These are phyloP conservation scores for Galerucella nymphaeae DNA, from an alignment of 2,888 invertebrate species.

Conservation along the genomic window DNA sequence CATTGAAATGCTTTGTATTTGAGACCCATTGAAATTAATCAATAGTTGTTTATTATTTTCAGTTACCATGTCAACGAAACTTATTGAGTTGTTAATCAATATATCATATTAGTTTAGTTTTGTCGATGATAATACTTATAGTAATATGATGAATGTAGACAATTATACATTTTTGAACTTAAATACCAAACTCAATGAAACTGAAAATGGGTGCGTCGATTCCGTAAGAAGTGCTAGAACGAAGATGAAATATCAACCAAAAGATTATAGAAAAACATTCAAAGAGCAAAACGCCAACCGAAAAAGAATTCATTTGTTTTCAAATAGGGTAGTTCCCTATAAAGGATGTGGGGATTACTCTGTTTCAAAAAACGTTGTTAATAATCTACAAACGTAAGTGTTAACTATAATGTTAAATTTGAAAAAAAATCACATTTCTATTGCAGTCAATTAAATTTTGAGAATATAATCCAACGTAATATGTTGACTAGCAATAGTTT, in stretches of 20 bases:
- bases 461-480: constrained; percentile 14
- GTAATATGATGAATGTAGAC: neutral
- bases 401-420: no score
- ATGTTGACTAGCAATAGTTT: constrained; percentile 17
- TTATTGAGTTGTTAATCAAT: neutral
- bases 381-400: constrained; percentile 15
- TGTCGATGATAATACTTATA: neutral
- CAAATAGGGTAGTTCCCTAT: constrained; percentile 13
- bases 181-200: neutral
- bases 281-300: constrained; percentile 1
- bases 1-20: no score
- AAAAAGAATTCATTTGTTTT: constrained; percentile 3
- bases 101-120: neutral
- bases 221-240: neutral
- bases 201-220: neutral
- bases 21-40: neutral
- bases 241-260: neutral
- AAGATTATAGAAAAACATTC: constrained; percentile 16
- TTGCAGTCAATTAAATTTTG: constrained; percentile 17
- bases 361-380: constrained; percentile 9
- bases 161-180: neutral
- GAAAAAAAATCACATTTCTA: neutral
- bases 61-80: constrained; percentile 1
- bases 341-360: constrained; percentile 17
- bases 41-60: neutral